Evolutionary conservation across 1,140 invertebrate genomes (phyloP).

Genomic region (Drosophila burlai): DNA sequence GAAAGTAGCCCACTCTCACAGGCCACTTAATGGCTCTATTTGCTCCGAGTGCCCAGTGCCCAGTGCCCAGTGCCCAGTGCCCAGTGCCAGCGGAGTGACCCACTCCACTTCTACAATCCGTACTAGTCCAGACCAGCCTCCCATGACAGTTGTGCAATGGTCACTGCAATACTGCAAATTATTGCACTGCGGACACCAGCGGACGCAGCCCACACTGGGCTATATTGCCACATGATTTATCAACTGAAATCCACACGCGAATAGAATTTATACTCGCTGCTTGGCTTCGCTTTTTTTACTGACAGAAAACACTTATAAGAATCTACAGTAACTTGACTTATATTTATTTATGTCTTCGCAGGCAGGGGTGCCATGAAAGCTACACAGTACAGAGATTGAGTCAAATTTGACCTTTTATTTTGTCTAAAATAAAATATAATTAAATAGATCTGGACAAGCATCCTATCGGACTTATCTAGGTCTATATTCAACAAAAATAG

Average conservation of each 20-base stretch:
- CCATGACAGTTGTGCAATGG: conserved; percentile 68
- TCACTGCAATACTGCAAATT: conserved; percentile 58
- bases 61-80: conserved; percentile 37
- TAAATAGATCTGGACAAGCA: not conserved
- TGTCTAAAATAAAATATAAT: not conserved
- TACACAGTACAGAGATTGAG: not conserved
- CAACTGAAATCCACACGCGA: conserved; percentile 69
- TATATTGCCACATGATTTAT: conserved; percentile 71
- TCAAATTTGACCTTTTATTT: not conserved
- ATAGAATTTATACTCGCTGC: conserved; percentile 59
- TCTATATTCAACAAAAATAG: too few relatives aligned
- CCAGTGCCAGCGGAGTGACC: conserved; percentile 4
- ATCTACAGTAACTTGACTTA: conserved; percentile 2
- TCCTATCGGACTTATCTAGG: not conserved
- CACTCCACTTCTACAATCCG: conserved; percentile 3
- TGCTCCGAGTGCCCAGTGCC: conserved; percentile 33
- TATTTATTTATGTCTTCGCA: not conserved
- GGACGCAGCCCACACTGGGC: conserved; percentile 50
- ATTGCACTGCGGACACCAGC: conserved; percentile 46
- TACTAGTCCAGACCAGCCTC: conserved; percentile 14
- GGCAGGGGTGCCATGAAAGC: not conserved
- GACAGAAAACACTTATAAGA: conserved; percentile 15
- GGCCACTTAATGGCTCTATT: conserved; percentile 77
- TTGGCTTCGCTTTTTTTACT: conserved; percentile 29
- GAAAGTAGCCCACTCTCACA: conserved; percentile 77